Evolutionary conservation across 2,113 vertebrate species (phyloP), one percentile per base, ranked within the genome.

Genomic region (Heterochromis multidens): DNA sequence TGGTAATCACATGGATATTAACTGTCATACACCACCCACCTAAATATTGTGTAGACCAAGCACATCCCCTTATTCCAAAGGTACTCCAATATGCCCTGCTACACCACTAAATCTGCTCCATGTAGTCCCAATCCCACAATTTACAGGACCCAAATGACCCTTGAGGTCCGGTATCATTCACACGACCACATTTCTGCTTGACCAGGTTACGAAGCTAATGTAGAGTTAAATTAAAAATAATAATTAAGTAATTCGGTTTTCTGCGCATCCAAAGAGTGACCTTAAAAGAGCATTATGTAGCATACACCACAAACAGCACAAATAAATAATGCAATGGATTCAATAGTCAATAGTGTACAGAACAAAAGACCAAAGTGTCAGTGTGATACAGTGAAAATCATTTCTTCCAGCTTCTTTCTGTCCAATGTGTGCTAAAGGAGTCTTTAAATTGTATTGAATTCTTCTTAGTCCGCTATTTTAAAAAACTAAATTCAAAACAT

Each of bases 401-500:
- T 60, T 83, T 83, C 25, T 67, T 70, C 46, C 27, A 25, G 13
- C 6, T 63, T 16, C n/a, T 35, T 85, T 54, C 40, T 21, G 49
- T 84, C 62, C 79, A 46, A 79, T 85, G 35, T 49, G 49, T 23
- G 56, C 59, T 60, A 46, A 49, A 40, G 56, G 5, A 29, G 49
- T 82, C 58, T 79, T 72, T 78, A 56, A 87, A 83, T 70, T 78
- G 58, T 80, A 40, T 59, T 60, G 46, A 40, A 12, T 65, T 79
- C 63, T 61, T 92, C 79, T 52, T 72, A 80, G 43, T 46, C 67
- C 33, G 23, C 86, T 3, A 13, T 84, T 79, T 62, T 46, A 62
- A 84, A 56, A 91, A 90, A 29, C 7, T 25, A 62, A 79, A 81
- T 58, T 40, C 65, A 87, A 74, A 62, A 82, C 65, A 57, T 72